Evolutionary conservation across 2,797 vertebrate species (phyloP), one percentile per base, ranked within the genome.

Genomic region (Sebastes melanostomus): DNA sequence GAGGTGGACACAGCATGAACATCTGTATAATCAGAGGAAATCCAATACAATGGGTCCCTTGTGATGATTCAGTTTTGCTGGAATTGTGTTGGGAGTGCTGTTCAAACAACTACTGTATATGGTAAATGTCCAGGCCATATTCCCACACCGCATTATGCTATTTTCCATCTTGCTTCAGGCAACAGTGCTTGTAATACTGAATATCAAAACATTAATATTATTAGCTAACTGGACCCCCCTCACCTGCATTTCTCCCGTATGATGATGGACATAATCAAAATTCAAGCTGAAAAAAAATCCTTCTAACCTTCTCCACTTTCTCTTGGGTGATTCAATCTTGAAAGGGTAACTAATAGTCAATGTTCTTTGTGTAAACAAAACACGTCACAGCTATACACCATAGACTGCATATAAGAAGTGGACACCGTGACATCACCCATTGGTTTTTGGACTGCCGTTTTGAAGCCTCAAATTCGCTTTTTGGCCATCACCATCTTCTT

Each of bases 161-260:
- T 68, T 81, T 75, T 54, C 56, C 34, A 59, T 62, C 8, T 36
- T 56, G 42, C 82, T 72, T 55, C 42, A 66, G 66, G 78, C 24
- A 54, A 29, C 8, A 25, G 16, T 12, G 16, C 6, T 10, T 22
- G 24, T 59, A 68, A 74, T 54, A 66, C 54, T 68, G 8, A 75
- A 80, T 13, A 82, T 78, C 63, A 67, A 56, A 75, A 72, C 59
- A 82, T 20, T 36, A 56, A 75, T 71, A 77, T 72, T 56, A 36
- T 72, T 56, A 36, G 59, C 58, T 18, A 71, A 59, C 36, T 22
- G 24, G 42, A 65, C 29, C 46, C 6, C 10, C 11, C n/a, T 54
- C 1, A 6, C 9, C n/a, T 50, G 52, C 34, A 59, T 66, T 56
- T 52, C 61, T 12, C 3, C 4, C 10, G 14, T 5, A 24, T 67